Percentiles rank a stretch among this genome's conserved stretches.
Evolutionary conservation across 1,140 invertebrate species (phyloP).

Genomic region (Pinna nobilis): DNA sequence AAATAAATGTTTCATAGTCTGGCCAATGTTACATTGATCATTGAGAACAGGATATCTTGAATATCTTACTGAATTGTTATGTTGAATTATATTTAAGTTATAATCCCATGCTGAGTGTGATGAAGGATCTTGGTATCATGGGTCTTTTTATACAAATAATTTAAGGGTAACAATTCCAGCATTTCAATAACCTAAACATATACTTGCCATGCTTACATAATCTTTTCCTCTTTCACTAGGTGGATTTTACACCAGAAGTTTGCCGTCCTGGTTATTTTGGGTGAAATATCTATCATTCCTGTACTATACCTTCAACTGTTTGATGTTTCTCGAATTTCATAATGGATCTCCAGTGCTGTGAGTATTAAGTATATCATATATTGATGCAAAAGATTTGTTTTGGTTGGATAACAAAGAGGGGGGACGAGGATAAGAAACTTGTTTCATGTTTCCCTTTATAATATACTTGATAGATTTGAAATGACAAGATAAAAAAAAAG

Average conservation of each 20-base stretch:
- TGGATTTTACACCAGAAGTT: constrained; percentile 87
- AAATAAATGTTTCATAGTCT: too few relatives aligned
- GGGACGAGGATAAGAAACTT: too few relatives aligned
- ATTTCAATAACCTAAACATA: background rate
- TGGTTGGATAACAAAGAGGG: too few relatives aligned
- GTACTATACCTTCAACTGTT: constrained; percentile 90
- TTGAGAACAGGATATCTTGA: too few relatives aligned
- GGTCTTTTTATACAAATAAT: background rate
- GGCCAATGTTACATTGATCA: too few relatives aligned
- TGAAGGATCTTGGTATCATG: background rate
- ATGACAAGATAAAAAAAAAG: background rate
- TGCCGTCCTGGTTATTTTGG: constrained; percentile 88
- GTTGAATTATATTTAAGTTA: too few relatives aligned
- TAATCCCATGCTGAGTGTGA: too few relatives aligned
- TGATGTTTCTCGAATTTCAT: constrained; percentile 89
- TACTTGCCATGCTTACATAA: background rate
- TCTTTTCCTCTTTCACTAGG: too few relatives aligned
- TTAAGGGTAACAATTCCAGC: background rate
- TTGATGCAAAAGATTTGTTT: background rate
- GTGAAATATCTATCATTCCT: constrained; percentile 85
- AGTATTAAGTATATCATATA: constrained; percentile 65
- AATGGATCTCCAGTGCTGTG: constrained; percentile 83
- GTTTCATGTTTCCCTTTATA: background rate
- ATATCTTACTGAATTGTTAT: too few relatives aligned
- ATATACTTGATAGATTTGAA: background rate